phyloP scores from a whole-genome alignment of 2,888 invertebrate species.

The Halictus ligatus region DNA sequence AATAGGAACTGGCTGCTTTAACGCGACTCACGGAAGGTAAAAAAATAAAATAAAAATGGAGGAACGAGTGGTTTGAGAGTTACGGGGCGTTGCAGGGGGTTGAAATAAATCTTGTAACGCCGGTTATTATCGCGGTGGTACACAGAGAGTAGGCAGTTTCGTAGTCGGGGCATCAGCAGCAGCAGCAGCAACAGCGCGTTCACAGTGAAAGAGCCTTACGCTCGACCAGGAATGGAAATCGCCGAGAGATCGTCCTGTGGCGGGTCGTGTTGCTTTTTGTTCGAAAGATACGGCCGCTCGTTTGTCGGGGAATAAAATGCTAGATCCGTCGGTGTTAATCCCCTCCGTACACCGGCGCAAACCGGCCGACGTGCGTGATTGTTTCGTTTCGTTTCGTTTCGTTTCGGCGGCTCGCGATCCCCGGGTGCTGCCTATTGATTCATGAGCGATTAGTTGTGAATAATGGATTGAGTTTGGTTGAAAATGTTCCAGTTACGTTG shows the following conservation, averaged over 20 bases:
- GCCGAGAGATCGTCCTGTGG: conserved; percentile 8
- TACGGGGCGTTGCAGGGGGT: background rate
- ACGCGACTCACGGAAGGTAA: background rate
- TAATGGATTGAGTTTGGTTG: conserved; percentile 20
- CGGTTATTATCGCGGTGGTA: background rate
- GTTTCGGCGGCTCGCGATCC: conserved; percentile 19
- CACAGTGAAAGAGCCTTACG: conserved; percentile 4
- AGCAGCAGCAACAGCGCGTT: background rate
- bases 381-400: conserved; percentile 9
- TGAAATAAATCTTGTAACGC: conserved; percentile 11
- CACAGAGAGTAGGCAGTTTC: conserved; percentile 6
- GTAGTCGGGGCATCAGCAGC: background rate
- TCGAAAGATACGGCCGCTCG: conserved; percentile 19
- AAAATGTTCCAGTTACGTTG: conserved; percentile 14
- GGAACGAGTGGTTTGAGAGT: background rate
- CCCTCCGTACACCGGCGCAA: conserved; percentile 5
- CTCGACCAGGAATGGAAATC: conserved; percentile 13
- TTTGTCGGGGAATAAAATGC: conserved; percentile 19
- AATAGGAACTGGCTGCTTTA: background rate
- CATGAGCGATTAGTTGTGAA: conserved; percentile 30
- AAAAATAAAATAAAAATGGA: background rate
- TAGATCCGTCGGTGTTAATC: conserved; percentile 23
- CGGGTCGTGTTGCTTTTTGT: conserved; percentile 20
- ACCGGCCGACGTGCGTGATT: conserved; percentile 11
- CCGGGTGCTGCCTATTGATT: conserved; percentile 23